phyloP scores from a whole-genome alignment of 2,113 vertebrate genomes.

The Tachysurus vachellii region DNA sequence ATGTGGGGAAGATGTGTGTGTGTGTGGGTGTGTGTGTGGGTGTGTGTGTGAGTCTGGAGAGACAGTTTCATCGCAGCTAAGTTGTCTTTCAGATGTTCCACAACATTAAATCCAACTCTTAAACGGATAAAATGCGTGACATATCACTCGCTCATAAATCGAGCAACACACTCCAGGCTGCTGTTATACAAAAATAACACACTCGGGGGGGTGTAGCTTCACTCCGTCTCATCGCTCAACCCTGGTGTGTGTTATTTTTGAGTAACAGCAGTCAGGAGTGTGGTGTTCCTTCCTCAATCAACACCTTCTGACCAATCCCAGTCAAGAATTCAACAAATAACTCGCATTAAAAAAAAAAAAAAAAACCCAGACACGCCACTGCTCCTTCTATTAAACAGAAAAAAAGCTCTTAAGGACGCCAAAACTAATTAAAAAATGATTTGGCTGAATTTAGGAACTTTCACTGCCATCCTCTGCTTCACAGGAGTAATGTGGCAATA shows the following conservation, averaged over 20 bases:
- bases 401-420: slow-evolving; percentile 56
- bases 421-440: slow-evolving; percentile 62
- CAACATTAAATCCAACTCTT: neutral
- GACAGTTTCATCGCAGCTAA: neutral
- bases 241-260: neutral
- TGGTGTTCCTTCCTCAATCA: neutral
- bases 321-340: neutral
- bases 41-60: no score
- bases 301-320: neutral
- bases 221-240: neutral
- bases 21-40: no score
- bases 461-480: slow-evolving; percentile 46
- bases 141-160: neutral
- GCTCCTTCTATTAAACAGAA: slow-evolving; percentile 28
- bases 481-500: slow-evolving; percentile 52
- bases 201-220: neutral
- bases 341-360: neutral
- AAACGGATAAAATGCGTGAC: neutral
- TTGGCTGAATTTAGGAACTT: slow-evolving; percentile 55
- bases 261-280: neutral
- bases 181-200: neutral
- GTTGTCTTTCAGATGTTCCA: neutral
- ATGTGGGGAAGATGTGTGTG: no score
- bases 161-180: neutral
- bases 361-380: neutral